Evolutionary conservation across 2,888 invertebrate species (phyloP).

Genomic region (Perizoma affinitatum): DNA sequence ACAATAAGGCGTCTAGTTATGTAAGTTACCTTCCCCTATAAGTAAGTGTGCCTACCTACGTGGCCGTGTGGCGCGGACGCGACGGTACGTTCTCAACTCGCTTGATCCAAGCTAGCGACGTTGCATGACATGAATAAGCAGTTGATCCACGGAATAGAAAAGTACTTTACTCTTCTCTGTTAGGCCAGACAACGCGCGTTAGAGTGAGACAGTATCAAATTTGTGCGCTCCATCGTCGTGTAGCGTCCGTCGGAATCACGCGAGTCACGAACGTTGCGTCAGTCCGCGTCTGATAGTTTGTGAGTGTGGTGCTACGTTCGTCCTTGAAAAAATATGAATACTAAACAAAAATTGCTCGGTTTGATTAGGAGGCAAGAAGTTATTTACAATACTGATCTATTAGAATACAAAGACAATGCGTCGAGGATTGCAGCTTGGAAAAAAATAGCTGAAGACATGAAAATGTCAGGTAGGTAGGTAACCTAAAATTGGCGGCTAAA

Average conservation of each 20-base stretch:
- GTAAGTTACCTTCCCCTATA: too few relatives aligned
- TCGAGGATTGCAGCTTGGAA: slow-evolving; percentile 19
- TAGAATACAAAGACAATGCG: slow-evolving; percentile 15
- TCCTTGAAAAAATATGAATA: slow-evolving; percentile 2
- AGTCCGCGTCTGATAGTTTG: slow-evolving; percentile 15
- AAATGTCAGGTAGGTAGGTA: slow-evolving; percentile 2
- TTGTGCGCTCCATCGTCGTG: slow-evolving; percentile 1
- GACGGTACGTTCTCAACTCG: too few relatives aligned
- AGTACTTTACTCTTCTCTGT: too few relatives aligned
- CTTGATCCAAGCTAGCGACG: neutral
- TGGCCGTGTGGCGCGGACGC: too few relatives aligned
- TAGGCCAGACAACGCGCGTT: neutral
- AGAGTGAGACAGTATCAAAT: slow-evolving; percentile 14
- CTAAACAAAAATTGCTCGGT: slow-evolving; percentile 7
- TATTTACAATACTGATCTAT: slow-evolving; percentile 7
- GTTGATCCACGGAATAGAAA: too few relatives aligned
- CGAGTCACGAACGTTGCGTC: slow-evolving; percentile 2
- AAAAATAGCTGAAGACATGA: slow-evolving; percentile 11
- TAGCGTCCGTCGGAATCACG: neutral
- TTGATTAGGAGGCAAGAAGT: slow-evolving; percentile 14
- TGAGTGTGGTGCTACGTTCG: neutral
- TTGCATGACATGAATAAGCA: slow-evolving; percentile 1
- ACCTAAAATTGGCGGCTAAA: too few relatives aligned
- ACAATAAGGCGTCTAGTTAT: too few relatives aligned
- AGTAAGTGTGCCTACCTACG: too few relatives aligned